Percentiles rank a stretch among this genome's conserved stretches.
Conservation (phyloP, 2,797 vertebrate genomes). For the Sebastes kiyomatsui region DNA sequence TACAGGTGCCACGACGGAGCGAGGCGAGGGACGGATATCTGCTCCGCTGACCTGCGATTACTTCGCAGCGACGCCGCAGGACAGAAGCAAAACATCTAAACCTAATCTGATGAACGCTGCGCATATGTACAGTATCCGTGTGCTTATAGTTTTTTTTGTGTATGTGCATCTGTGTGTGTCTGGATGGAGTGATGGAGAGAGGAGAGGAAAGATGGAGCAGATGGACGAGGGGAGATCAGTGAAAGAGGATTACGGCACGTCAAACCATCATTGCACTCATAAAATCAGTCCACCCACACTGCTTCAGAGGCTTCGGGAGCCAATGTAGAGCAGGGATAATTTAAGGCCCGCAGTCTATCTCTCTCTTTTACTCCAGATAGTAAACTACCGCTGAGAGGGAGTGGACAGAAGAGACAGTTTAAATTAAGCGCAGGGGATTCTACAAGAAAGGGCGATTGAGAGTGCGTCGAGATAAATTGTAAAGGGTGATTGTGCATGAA, state of each 20-base stretch:
- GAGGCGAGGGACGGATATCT: not conserved
- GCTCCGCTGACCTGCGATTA: conserved; percentile 19
- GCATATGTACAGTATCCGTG: conserved; percentile 29
- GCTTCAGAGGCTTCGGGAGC: conserved; percentile 56
- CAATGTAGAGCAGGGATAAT: conserved; percentile 73
- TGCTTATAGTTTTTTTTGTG: not conserved
- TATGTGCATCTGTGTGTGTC: not conserved
- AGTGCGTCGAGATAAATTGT: conserved; percentile 50
- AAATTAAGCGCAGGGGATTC: conserved; percentile 71
- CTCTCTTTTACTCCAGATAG: conserved; percentile 50
- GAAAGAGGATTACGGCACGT: conserved; percentile 85
- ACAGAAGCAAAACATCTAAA: conserved; percentile 28
- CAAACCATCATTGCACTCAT: conserved; percentile 82
- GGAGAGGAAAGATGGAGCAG: conserved; percentile 78
- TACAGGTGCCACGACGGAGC: not conserved
- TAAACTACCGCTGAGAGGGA: conserved; percentile 59
- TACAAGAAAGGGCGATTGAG: conserved; percentile 60
- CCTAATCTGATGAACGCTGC: conserved; percentile 50
- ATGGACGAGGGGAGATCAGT: conserved; percentile 82
- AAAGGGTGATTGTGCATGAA: conserved; percentile 52
- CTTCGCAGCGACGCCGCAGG: conserved; percentile 24
- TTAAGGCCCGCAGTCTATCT: conserved; percentile 65
- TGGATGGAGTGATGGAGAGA: conserved; percentile 35
- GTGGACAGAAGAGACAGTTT: conserved; percentile 61
- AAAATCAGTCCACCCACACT: conserved; percentile 79